Base-by-base conservation (phyloP, 2,113 vertebrate species). In the Cynopterus brachyotis region DNA sequence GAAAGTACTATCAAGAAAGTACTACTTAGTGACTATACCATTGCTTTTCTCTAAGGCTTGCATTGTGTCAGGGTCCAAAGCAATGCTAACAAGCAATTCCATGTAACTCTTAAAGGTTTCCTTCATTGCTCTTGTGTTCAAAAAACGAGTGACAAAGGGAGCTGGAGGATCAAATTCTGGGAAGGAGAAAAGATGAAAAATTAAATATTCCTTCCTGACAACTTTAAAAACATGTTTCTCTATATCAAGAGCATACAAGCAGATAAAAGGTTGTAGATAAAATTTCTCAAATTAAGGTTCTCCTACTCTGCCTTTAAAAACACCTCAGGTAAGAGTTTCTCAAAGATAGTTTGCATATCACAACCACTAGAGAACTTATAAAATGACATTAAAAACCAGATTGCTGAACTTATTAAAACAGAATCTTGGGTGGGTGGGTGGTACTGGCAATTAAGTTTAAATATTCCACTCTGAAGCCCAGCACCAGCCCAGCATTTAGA, bases 101-200 rank as follows among this genome's bases (percentile, higher is more conserved):
- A 99, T 99, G 80, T 99, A 99, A 98, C 99, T 99, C 98, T 98
- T 99, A 97, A 99, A 99, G 30, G 99, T 99, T 91, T 99, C 99
- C 97, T 99, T 99, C 99, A 99, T 99, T 81, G 99, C 99, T 98
- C 99, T 99, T 62, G 99, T 99, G 97, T 99, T 99, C 96, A 99
- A 99, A 97, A 99, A 99, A 8, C 99, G 99, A 78, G 99, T 98
- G 78, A 99, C 98, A 92, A 99, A 98, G 0, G 99, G 99, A 93
- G 99, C 98, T 30, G 99, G 98, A 92, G 99, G 98, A 85, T 98
- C 98, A 97, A 99, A 98, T 89, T 99, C 99, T 99, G 96, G 95
- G 98, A 99, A 89, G 75, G 2, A 92, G 92, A 80, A 32, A 55
- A 73, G 87, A 97, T 0, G 87, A 86, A 91, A 95, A 42, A 92